Conservation (phyloP, 2,113 vertebrate species). For the Jacana jacana region DNA sequence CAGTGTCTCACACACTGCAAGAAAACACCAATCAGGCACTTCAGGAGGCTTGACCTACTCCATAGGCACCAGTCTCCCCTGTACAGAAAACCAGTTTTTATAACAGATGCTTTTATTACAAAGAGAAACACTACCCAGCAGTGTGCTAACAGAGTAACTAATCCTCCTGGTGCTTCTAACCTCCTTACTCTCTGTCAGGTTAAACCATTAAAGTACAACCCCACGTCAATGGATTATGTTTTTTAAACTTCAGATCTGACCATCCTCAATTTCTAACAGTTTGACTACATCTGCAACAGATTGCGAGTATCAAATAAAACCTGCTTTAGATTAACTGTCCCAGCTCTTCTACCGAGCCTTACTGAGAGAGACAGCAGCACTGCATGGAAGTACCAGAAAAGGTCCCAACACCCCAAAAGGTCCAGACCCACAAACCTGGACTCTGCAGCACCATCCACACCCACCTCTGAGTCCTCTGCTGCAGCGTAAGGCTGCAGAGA, state of each 20-base stretch:
- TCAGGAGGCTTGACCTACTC: background rate
- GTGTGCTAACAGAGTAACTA: background rate
- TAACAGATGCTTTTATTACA: background rate
- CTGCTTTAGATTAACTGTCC: background rate
- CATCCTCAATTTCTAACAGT: background rate
- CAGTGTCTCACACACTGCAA: background rate
- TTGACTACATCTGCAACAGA: background rate
- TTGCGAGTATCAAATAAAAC: background rate
- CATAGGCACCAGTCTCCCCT: background rate
- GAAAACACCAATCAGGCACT: background rate
- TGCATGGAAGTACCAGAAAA: background rate
- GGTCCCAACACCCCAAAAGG: background rate
- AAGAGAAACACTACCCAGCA: background rate
- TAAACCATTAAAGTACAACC: background rate
- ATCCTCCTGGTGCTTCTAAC: background rate
- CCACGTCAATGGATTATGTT: accelerated
- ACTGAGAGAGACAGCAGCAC: background rate
- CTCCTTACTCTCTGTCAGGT: background rate
- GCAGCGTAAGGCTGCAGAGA: background rate
- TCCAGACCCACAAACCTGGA: background rate
- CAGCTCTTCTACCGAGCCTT: background rate
- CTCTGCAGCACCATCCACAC: background rate
- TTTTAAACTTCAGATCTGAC: background rate
- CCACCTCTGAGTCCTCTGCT: background rate
- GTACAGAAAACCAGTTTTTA: background rate